Conservation (phyloP, 2,113 vertebrate species). For the Tricholaema leucomelas region DNA sequence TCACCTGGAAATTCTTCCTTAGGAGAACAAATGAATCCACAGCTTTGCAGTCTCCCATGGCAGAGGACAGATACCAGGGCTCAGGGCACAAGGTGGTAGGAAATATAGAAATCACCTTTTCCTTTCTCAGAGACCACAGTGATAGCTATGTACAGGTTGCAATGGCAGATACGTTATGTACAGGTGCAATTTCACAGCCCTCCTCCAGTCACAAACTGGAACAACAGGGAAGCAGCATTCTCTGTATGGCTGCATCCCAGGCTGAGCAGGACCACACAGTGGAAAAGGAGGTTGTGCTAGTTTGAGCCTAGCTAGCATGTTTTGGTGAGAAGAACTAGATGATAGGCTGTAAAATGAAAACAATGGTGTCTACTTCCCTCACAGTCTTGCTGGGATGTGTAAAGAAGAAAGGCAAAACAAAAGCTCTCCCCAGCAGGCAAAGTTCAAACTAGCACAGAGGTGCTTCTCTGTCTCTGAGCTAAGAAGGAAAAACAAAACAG, state of each 20-base stretch:
- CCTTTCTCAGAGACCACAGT: neutral
- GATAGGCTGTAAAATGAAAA: too few species aligned
- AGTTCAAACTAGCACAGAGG: too few species aligned
- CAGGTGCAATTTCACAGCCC: neutral
- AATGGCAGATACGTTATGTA: neutral
- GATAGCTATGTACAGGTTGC: neutral
- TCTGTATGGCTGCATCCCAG: neutral
- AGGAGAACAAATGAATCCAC: neutral
- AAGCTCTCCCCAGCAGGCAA: too few species aligned
- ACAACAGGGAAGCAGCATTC: neutral
- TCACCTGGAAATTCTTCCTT: neutral
- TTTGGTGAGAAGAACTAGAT: too few species aligned
- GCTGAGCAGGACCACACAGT: neutral
- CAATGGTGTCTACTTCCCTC: too few species aligned
- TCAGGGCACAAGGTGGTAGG: neutral
- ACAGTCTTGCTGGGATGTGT: too few species aligned
- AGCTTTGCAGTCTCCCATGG: neutral
- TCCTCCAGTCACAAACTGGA: neutral
- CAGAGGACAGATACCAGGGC: neutral
- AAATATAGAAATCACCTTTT: neutral
- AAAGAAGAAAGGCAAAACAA: too few species aligned
- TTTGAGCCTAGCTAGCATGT: too few species aligned
- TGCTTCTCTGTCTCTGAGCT: neutral
- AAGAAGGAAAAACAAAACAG: neutral
- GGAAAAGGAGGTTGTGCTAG: too few species aligned